These are phyloP conservation scores for Melospiza melodia DNA, from an alignment of 2,113 vertebrate species.

Conservation along the genomic window DNA sequence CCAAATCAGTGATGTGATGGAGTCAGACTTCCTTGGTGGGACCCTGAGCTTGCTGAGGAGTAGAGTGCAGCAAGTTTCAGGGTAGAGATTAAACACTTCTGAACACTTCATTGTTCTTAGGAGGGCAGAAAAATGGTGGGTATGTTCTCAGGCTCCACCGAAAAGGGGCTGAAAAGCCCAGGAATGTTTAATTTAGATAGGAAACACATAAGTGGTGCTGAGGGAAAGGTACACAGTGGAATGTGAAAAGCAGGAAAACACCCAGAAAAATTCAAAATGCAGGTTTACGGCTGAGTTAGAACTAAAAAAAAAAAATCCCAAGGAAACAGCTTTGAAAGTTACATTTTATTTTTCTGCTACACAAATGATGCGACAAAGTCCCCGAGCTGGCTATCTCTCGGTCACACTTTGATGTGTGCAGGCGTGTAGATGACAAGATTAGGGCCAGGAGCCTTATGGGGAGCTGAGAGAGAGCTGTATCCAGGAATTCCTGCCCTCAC, in stretches of 20 bases:
- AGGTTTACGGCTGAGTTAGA: accelerated
- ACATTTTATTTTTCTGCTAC: not conserved
- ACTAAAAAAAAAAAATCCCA: not conserved
- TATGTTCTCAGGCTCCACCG: not conserved
- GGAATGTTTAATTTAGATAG: slow-evolving; percentile 66
- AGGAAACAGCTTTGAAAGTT: not conserved
- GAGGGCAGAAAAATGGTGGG: not conserved
- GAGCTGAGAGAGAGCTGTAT: not conserved
- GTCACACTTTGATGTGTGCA: not conserved
- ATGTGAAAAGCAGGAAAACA: not conserved
- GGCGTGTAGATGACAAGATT: slow-evolving; percentile 1
- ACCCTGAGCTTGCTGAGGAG: not conserved
- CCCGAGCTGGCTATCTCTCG: accelerated
- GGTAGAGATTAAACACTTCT: not conserved
- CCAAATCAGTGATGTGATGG: not conserved
- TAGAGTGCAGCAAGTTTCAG: not conserved
- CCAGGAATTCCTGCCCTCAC: not conserved
- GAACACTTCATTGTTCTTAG: slow-evolving; percentile 23
- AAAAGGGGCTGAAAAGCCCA: not conserved
- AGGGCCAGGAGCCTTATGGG: not conserved
- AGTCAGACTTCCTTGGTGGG: not conserved
- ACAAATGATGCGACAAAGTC: not conserved
- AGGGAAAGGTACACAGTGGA: not conserved
- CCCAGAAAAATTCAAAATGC: not conserved
- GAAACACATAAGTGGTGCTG: not conserved